Evolutionary conservation across 2,113 vertebrate species (phyloP).

Genomic region (Myotis yumanensis): DNA sequence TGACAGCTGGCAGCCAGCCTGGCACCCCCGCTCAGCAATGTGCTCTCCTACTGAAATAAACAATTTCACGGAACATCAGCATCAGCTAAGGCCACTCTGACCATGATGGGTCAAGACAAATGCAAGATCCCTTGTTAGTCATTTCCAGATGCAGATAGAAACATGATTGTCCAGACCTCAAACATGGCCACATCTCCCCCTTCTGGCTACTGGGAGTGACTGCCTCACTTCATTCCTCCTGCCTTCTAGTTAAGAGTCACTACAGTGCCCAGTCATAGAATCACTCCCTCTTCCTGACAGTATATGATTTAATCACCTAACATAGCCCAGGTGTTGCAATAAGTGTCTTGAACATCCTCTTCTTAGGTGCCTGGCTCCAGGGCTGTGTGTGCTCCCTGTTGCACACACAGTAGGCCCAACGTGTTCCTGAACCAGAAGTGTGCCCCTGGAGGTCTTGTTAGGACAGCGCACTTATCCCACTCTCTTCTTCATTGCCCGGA

Average conservation of each 20-base stretch:
- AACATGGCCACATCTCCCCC: neutral
- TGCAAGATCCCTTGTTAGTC: neutral
- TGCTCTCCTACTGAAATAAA: neutral
- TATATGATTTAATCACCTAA: neutral
- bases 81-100: neutral
- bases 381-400: neutral
- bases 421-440: neutral
- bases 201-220: neutral
- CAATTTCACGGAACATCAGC: accelerated
- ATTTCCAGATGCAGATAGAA: neutral
- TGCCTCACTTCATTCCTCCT: neutral
- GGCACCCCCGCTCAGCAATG: accelerated
- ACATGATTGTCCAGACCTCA: neutral
- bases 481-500: neutral
- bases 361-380: neutral
- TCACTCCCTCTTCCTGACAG: neutral
- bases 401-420: accelerated
- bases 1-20: neutral
- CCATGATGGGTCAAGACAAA: neutral
- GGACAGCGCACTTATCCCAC: neutral
- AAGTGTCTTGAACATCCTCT: neutral
- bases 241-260: neutral
- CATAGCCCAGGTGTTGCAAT: neutral
- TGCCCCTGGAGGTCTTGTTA: neutral
- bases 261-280: neutral